Percentiles rank a stretch among this genome's conserved stretches.
These are phyloP conservation scores for Oreochromis aureus DNA, from an alignment of 2,113 vertebrate species.

Conservation along the genomic window DNA sequence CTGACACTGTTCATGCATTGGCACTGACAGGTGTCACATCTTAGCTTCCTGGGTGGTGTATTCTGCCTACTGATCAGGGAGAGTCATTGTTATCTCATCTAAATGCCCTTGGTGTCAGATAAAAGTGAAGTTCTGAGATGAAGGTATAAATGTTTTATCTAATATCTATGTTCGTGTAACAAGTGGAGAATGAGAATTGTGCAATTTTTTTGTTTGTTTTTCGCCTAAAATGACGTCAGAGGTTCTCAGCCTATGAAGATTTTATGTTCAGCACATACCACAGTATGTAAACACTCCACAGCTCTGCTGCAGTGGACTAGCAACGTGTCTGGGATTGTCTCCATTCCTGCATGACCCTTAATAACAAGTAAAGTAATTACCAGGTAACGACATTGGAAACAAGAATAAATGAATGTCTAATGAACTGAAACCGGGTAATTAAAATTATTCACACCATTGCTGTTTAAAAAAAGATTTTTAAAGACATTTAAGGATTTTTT, in stretches of 20 bases:
- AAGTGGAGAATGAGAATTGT: background rate
- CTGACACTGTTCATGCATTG: constrained; percentile 11
- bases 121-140: constrained; percentile 9
- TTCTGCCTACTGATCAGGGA: constrained; percentile 49
- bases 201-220: background rate
- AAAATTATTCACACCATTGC: constrained; percentile 37
- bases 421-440: constrained; percentile 47
- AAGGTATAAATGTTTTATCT: background rate
- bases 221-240: background rate
- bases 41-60: constrained; percentile 32
- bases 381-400: constrained; percentile 36
- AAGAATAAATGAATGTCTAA: constrained; percentile 59
- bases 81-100: constrained; percentile 32
- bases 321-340: background rate
- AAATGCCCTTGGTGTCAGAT: constrained; percentile 41
- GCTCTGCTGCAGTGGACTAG: background rate
- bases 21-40: constrained; percentile 60
- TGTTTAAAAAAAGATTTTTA: constrained; percentile 18
- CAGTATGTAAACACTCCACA: background rate
- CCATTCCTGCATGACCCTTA: constrained; percentile 37
- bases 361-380: constrained; percentile 48
- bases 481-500: background rate
- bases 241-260: background rate
- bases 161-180: background rate
- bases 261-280: background rate